Percentiles rank a stretch among this genome's conserved stretches.
Conservation (phyloP, 2,888 invertebrate species). For the Geophilus truncorum region DNA sequence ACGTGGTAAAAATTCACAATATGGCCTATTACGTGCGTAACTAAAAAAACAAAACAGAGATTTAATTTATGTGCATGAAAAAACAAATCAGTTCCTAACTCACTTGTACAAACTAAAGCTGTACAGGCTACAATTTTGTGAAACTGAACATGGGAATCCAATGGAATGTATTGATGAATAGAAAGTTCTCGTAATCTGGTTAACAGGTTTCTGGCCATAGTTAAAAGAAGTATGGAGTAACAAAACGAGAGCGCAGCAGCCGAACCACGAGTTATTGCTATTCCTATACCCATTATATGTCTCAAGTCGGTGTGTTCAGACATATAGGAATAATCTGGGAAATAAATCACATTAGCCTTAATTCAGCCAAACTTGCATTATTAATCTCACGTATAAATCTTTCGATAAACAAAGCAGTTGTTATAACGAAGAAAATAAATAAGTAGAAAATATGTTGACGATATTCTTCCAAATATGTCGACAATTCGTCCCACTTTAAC, state of each 20-base stretch:
- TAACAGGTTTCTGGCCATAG: slow-evolving; percentile 86
- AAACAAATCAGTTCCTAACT: not conserved
- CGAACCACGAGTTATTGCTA: slow-evolving; percentile 88
- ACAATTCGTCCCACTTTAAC: slow-evolving; percentile 77
- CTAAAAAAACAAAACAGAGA: slow-evolving; percentile 39
- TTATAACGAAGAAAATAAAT: slow-evolving; percentile 90
- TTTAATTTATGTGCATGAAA: too few species aligned
- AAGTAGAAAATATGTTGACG: slow-evolving; percentile 92
- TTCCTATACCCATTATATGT: slow-evolving; percentile 96
- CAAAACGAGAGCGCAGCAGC: slow-evolving; percentile 92
- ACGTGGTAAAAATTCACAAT: slow-evolving; percentile 97
- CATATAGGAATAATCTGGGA: slow-evolving; percentile 86
- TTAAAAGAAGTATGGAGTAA: slow-evolving; percentile 81
- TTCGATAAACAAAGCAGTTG: slow-evolving; percentile 87
- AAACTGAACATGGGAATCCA: slow-evolving; percentile 93
- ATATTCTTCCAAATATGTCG: slow-evolving; percentile 91
- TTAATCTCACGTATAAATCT: slow-evolving; percentile 78
- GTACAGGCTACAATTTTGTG: slow-evolving; percentile 96
- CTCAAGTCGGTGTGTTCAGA: slow-evolving; percentile 90
- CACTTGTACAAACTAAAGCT: slow-evolving; percentile 77
- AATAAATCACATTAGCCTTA: not conserved
- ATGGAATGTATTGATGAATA: slow-evolving; percentile 85
- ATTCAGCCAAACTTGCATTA: too few species aligned
- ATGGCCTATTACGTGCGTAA: slow-evolving; percentile 88
- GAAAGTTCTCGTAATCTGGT: slow-evolving; percentile 92